Evolutionary conservation across 2,113 vertebrate genomes (phyloP).

Genomic region (Taxidea taxus): DNA sequence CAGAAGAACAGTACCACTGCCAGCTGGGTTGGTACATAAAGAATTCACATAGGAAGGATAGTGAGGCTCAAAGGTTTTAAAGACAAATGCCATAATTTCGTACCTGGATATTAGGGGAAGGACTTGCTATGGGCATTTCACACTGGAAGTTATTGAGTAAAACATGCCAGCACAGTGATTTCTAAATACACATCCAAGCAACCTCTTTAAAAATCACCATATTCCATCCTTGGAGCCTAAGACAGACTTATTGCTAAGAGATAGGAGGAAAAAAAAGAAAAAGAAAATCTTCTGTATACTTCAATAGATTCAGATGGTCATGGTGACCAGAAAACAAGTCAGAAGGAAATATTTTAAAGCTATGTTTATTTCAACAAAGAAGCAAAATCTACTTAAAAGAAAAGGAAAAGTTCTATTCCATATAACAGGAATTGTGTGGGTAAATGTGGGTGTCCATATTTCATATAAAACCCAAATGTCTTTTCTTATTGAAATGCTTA

Average conservation of each 20-base stretch:
- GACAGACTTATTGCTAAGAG: not conserved
- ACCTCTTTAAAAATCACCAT: not conserved
- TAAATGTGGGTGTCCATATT: not conserved
- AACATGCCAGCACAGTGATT: not conserved
- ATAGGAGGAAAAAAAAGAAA: not conserved
- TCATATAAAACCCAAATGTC: not conserved
- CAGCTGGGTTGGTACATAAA: not conserved
- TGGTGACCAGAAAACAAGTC: not conserved
- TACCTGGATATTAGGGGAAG: not conserved
- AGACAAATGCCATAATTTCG: not conserved
- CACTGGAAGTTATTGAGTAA: not conserved
- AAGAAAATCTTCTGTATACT: not conserved
- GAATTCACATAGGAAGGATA: not conserved
- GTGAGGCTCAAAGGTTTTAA: not conserved
- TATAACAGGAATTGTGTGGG: not conserved
- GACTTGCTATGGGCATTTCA: not conserved
- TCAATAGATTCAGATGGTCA: not conserved
- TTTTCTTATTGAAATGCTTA: not conserved
- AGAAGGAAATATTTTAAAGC: not conserved
- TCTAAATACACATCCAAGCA: not conserved
- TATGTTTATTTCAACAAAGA: not conserved
- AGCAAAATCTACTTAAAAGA: not conserved
- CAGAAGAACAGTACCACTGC: not conserved
- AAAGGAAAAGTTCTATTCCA: not conserved
- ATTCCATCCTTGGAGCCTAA: not conserved